Conservation (phyloP, 2,113 vertebrate species). For the Lophotis ruficrista region DNA sequence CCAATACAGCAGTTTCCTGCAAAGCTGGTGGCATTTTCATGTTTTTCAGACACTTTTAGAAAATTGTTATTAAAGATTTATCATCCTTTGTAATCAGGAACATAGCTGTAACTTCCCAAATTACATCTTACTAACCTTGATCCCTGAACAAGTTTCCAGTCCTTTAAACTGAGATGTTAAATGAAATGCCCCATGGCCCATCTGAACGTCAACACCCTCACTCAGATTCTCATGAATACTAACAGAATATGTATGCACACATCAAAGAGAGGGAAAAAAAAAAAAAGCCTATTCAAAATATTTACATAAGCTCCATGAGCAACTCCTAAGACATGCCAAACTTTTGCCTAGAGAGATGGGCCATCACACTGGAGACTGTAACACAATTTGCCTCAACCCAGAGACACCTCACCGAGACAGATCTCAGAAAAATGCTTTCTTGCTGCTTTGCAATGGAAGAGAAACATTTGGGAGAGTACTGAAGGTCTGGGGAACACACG, state of each 20-base stretch:
- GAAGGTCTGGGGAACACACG: not conserved
- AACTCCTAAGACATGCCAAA: not conserved
- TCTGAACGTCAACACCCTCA: not conserved
- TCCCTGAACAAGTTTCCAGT: not conserved
- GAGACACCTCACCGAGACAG: rapidly evolving
- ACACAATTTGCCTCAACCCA: not conserved
- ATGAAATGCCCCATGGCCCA: not conserved
- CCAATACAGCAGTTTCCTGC: not conserved
- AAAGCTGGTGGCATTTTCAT: not conserved
- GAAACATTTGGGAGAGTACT: not conserved
- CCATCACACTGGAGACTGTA: not conserved
- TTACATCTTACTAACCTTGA: not conserved
- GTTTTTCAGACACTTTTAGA: constrained; percentile 2
- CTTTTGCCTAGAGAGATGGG: not conserved
- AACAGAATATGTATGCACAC: not conserved
- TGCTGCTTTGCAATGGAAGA: not conserved
- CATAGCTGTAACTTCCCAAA: not conserved
- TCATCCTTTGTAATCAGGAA: not conserved
- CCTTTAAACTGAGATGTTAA: not conserved
- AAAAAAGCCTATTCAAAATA: not conserved
- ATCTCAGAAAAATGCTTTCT: not conserved
- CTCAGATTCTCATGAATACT: not conserved
- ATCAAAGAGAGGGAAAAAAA: not conserved
- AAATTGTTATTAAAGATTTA: not conserved
- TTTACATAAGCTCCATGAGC: not conserved